Conservation (phyloP, 2,888 invertebrate species). For the Pelosia muscerda region DNA sequence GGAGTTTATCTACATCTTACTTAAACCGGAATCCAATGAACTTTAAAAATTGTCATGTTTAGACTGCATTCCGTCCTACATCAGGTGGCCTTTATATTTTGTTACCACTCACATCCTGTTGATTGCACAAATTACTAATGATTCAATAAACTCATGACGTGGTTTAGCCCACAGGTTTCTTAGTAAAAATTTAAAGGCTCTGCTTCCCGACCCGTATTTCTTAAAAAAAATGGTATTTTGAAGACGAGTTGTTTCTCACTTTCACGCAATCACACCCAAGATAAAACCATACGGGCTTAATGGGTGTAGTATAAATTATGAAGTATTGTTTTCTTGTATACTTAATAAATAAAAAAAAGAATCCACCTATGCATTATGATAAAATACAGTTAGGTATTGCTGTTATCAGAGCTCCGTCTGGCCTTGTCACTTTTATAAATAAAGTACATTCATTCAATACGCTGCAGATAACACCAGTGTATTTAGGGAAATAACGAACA, state of each 20-base stretch:
- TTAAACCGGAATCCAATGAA: background rate
- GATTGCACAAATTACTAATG: background rate
- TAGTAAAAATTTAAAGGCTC: too few species aligned
- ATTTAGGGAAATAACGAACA: slow-evolving; percentile 3
- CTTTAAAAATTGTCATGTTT: background rate
- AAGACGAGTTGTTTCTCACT: too few species aligned
- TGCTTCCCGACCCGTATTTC: too few species aligned
- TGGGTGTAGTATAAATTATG: background rate
- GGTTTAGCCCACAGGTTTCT: too few species aligned
- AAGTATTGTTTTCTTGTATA: too few species aligned
- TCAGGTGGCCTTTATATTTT: background rate
- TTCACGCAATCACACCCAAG: too few species aligned
- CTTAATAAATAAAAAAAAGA: too few species aligned
- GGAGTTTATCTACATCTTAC: background rate
- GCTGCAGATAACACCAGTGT: slow-evolving; percentile 6
- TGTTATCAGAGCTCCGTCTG: background rate
- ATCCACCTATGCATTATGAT: slow-evolving; percentile 8
- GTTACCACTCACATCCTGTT: background rate
- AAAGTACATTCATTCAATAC: slow-evolving; percentile 5
- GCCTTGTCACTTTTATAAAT: slow-evolving; percentile 8
- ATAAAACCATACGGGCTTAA: too few species aligned
- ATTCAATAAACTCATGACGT: too few species aligned
- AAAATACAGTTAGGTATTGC: slow-evolving; percentile 3
- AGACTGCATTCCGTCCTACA: background rate
- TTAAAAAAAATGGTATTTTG: too few species aligned